Conservation (phyloP, 2,797 vertebrate genomes). For the Eidolon dupreanum region DNA sequence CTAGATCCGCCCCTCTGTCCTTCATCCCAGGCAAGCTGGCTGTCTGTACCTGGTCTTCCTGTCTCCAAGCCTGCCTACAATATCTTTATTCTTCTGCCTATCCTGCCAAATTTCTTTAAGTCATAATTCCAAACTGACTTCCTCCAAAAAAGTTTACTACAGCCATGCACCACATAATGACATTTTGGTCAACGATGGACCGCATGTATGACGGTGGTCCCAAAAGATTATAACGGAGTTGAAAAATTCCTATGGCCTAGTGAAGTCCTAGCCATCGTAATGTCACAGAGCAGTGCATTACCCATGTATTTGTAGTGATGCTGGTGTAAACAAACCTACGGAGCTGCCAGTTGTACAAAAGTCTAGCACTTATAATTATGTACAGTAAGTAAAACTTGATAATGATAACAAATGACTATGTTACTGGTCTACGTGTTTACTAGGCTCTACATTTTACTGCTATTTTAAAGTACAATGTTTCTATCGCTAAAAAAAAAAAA, state of each 20-base stretch:
- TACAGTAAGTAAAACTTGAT: not conserved
- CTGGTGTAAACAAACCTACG: not conserved
- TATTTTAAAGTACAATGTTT: not conserved
- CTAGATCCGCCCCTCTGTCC: not conserved
- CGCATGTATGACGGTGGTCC: not conserved
- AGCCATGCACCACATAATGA: accelerated
- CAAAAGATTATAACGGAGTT: not conserved
- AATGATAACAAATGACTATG: not conserved
- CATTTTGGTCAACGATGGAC: not conserved
- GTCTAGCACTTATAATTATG: not conserved
- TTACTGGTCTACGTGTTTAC: not conserved
- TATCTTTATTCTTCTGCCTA: not conserved
- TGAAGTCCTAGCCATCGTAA: not conserved
- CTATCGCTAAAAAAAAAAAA: not conserved
- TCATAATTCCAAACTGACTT: not conserved
- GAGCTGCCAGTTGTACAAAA: not conserved
- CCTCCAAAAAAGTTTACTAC: not conserved
- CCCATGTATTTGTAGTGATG: not conserved
- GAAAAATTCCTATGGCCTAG: not conserved
- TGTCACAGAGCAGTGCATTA: not conserved
- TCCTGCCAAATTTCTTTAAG: not conserved
- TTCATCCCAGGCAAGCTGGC: not conserved
- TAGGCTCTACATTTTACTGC: not conserved
- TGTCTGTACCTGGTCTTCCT: not conserved
- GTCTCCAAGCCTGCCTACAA: not conserved